phyloP scores from a whole-genome alignment of 1,140 invertebrate genomes.

The Papilio polytes region DNA sequence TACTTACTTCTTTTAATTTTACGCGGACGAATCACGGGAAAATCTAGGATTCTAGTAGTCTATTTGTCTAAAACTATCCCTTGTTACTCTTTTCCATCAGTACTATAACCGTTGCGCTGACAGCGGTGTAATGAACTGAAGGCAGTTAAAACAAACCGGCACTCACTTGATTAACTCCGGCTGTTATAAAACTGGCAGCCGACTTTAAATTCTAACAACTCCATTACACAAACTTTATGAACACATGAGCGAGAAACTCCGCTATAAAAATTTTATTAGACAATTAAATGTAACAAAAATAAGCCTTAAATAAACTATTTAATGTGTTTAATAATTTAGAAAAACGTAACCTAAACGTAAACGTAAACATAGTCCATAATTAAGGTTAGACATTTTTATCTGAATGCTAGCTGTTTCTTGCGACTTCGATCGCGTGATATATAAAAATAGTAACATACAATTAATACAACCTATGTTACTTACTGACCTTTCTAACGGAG shows the following conservation, averaged over 20 bases:
- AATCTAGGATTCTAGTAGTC: too few relatives aligned
- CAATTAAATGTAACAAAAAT: slow-evolving; percentile 4
- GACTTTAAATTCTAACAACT: slow-evolving; percentile 26
- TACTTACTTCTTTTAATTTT: too few relatives aligned
- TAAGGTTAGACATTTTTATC: too few relatives aligned
- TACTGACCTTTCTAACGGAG: too few relatives aligned
- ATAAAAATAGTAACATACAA: too few relatives aligned
- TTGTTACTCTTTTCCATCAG: too few relatives aligned
- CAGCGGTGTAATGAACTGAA: slow-evolving; percentile 13
- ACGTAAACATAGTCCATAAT: too few relatives aligned
- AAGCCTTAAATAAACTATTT: neutral
- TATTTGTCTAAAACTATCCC: neutral
- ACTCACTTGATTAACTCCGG: slow-evolving; percentile 22
- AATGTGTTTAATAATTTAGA: neutral
- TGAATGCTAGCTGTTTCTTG: too few relatives aligned
- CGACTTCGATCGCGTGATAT: too few relatives aligned
- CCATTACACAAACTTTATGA: slow-evolving; percentile 7
- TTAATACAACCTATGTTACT: too few relatives aligned
- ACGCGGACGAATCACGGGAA: too few relatives aligned
- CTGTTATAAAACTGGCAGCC: slow-evolving; percentile 16
- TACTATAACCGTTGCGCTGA: neutral
- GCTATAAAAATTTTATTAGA: slow-evolving; percentile 18
- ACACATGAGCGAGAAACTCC: slow-evolving; percentile 7
- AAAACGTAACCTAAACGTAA: neutral
- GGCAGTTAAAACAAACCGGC: slow-evolving; percentile 23